These are phyloP conservation scores for Anguilla megastoma DNA, from an alignment of 2,797 vertebrate genomes.

Conservation along the genomic window DNA sequence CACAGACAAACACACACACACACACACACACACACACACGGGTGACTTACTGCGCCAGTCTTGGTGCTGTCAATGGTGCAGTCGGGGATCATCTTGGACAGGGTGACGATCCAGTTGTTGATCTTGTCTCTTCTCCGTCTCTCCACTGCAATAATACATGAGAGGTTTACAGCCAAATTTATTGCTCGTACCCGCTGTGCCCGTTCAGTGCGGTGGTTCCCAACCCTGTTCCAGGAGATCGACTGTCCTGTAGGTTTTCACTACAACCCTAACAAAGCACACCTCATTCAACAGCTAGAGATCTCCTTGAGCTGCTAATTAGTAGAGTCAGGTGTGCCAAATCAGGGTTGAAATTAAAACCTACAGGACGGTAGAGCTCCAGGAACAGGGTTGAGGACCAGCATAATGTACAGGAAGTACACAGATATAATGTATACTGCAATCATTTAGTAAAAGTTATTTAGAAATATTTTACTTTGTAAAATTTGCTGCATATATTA, in stretches of 20 bases:
- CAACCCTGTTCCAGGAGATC: background rate
- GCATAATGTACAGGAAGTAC: too few relatives aligned
- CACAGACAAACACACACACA: background rate
- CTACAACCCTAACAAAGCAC: too few relatives aligned
- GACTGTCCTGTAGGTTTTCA: too few relatives aligned
- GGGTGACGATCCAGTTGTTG: constrained; percentile 94
- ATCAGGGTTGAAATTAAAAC: too few relatives aligned
- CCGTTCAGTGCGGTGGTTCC: background rate
- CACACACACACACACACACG: background rate
- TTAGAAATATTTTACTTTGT: background rate
- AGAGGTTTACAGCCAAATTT: background rate
- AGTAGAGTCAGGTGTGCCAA: too few relatives aligned
- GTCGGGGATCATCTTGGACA: constrained; percentile 92
- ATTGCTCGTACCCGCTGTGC: background rate
- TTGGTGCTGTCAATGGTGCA: constrained; percentile 87
- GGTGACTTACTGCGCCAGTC: constrained; percentile 79
- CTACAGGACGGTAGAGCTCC: too few relatives aligned
- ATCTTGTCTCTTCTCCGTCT: constrained; percentile 91
- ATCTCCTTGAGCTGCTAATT: too few relatives aligned
- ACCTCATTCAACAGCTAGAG: too few relatives aligned
- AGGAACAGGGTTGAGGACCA: too few relatives aligned
- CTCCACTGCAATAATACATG: constrained; percentile 71
- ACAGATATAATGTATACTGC: too few relatives aligned
- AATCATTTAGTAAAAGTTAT: too few relatives aligned
- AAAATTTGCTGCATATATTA: constrained; percentile 8